Conservation (phyloP, 2,113 vertebrate genomes). For the Zingel zingel region DNA sequence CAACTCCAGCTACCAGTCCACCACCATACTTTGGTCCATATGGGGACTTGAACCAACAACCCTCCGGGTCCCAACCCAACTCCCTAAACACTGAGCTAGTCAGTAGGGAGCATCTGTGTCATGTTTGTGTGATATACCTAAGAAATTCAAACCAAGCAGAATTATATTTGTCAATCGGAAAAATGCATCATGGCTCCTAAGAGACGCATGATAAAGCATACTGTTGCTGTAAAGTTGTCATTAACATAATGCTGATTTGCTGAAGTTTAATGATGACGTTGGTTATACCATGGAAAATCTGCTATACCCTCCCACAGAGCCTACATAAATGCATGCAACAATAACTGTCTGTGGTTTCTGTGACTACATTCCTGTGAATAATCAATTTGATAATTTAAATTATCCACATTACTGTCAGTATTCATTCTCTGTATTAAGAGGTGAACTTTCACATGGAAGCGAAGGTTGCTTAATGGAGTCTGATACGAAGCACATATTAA, state of each 20-base stretch:
- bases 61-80: too few relatives aligned
- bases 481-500: too few relatives aligned
- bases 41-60: too few relatives aligned
- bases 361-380: constrained; percentile 33
- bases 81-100: too few relatives aligned
- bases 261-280: constrained; percentile 41
- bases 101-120: too few relatives aligned
- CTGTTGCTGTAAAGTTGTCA: constrained; percentile 10
- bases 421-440: neutral
- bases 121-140: neutral
- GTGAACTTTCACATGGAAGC: neutral
- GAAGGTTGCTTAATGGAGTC: neutral
- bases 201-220: neutral
- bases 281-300: constrained; percentile 56
- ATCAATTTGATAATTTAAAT: neutral
- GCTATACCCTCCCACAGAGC: constrained; percentile 22
- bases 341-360: neutral
- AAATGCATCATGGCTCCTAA: neutral
- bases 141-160: constrained; percentile 1
- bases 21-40: too few relatives aligned
- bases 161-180: neutral
- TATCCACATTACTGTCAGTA: neutral
- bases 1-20: too few relatives aligned
- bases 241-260: constrained; percentile 11
- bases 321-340: constrained; percentile 33